phyloP scores from a whole-genome alignment of 2,888 invertebrate species.

The Leptopterna dolabrata region DNA sequence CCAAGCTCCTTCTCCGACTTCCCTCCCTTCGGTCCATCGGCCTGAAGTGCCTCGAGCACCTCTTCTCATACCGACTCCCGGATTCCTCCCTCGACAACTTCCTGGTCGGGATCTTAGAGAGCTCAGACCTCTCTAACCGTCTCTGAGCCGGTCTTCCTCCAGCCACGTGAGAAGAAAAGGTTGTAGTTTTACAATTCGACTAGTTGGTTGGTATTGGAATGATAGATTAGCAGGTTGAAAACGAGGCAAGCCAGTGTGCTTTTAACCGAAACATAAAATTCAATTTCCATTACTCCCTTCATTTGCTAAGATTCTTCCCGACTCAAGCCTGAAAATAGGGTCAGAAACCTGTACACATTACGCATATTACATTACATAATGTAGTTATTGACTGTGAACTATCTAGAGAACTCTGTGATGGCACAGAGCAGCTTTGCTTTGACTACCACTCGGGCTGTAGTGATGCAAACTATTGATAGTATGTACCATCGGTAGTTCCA shows the following conservation, averaged over 20 bases:
- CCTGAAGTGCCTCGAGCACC: constrained; percentile 92
- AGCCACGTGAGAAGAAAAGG: not conserved
- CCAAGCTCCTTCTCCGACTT: constrained; percentile 88
- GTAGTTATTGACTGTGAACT: too few species aligned
- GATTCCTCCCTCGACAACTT: constrained; percentile 88
- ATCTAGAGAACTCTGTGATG: too few species aligned
- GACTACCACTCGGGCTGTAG: too few species aligned
- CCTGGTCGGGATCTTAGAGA: constrained; percentile 83
- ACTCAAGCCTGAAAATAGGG: too few species aligned
- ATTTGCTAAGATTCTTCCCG: not conserved
- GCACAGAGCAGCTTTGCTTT: too few species aligned
- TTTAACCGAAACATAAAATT: not conserved
- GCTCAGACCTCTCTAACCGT: constrained; percentile 16
- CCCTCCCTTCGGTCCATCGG: constrained; percentile 92
- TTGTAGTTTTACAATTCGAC: not conserved
- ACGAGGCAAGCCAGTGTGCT: too few species aligned
- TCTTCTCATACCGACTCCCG: constrained; percentile 93
- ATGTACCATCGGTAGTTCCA: too few species aligned
- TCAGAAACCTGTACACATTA: too few species aligned
- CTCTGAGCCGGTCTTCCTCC: not conserved
- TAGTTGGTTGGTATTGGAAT: not conserved
- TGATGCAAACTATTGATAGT: too few species aligned
- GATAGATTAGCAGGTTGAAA: not conserved
- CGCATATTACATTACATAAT: too few species aligned
- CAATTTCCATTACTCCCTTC: not conserved